A percentile compares a stretch with the other conserved stretches of the same genome.
phyloP scores from a whole-genome alignment of 2,797 vertebrate species.

The Gallinago solitaria region DNA sequence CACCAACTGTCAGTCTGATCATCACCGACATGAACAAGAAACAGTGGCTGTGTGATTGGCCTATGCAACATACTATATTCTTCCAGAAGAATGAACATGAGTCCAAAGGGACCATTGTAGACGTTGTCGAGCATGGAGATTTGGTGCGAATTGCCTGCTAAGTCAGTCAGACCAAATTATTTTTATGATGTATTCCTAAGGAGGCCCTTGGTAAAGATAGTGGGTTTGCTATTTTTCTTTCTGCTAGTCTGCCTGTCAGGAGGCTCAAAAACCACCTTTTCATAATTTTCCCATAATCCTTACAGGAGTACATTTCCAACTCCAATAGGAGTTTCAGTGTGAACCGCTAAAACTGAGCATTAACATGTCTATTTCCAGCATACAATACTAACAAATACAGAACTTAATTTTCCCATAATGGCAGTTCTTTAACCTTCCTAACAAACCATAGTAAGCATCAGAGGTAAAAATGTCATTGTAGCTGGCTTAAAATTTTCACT shows the following conservation, averaged over 20 bases:
- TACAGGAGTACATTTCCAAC: not conserved
- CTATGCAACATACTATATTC: not conserved
- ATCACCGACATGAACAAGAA: not conserved
- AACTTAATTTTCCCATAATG: constrained; percentile 17
- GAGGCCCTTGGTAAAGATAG: not conserved
- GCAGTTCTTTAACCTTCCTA: constrained; percentile 12
- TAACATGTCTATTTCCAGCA: not conserved
- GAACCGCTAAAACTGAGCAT: not conserved
- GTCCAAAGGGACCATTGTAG: not conserved
- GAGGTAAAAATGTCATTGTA: not conserved
- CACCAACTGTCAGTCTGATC: constrained; percentile 4
- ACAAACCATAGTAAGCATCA: not conserved
- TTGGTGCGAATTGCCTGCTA: not conserved
- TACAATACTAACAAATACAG: constrained; percentile 10
- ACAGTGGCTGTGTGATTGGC: not conserved
- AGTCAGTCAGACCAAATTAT: not conserved
- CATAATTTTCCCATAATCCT: not conserved
- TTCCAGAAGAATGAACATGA: constrained; percentile 27
- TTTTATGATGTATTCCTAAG: not conserved
- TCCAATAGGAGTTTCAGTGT: not conserved
- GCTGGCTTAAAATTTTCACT: constrained; percentile 32
- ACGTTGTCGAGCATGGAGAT: not conserved
- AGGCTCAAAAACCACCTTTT: not conserved
- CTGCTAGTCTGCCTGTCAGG: not conserved
- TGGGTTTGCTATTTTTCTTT: constrained; percentile 8